phyloP scores from a whole-genome alignment of 2,797 vertebrate species.

The Sus cebifrons region DNA sequence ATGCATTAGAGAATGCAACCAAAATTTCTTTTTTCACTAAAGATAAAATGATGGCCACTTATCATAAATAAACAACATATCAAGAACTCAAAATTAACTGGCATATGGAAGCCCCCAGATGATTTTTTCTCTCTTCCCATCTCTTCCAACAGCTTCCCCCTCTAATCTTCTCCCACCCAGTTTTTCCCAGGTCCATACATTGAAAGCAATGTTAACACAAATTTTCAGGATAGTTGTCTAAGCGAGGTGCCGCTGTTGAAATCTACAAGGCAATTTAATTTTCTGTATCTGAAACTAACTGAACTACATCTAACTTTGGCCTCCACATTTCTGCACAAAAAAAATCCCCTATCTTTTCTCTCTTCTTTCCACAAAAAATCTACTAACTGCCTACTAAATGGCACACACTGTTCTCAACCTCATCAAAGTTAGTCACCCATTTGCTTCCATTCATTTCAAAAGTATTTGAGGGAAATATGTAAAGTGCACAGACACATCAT shows the following conservation, averaged over 20 bases:
- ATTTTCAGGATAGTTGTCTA: not conserved
- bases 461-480: not conserved
- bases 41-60: not conserved
- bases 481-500: not conserved
- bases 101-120: not conserved
- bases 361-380: not conserved
- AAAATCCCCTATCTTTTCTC: not conserved
- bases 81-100: not conserved
- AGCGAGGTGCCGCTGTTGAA: not conserved
- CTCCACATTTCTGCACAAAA: not conserved
- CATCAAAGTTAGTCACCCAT: not conserved
- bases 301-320: not conserved
- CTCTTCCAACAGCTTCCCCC: not conserved
- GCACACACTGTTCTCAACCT: not conserved
- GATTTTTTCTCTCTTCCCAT: not conserved
- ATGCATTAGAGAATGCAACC: not conserved
- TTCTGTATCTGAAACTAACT: not conserved
- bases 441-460: constrained; percentile 8
- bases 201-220: not conserved
- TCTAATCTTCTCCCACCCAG: not conserved
- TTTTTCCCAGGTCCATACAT: not conserved
- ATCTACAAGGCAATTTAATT: not conserved
- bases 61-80: not conserved
- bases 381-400: not conserved
- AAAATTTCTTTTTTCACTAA: constrained; percentile 10